Percentiles rank a stretch among this genome's conserved stretches.
phyloP scores from a whole-genome alignment of 2,113 vertebrate genomes.

The Casuarius casuarius region DNA sequence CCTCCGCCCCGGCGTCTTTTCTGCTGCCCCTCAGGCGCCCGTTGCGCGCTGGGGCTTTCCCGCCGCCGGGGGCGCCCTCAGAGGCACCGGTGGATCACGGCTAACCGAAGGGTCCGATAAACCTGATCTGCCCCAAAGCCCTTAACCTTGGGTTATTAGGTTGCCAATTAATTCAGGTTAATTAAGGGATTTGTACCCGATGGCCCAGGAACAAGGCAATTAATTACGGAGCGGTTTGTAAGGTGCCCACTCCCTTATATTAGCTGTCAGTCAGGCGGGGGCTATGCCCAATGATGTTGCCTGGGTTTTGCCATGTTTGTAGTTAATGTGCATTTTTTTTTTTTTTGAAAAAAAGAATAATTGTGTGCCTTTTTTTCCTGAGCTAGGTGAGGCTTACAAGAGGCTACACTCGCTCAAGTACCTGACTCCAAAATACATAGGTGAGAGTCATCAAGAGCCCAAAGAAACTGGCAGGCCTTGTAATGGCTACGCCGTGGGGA shows the following conservation, averaged over 20 bases:
- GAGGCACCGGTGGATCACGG: fast-evolving
- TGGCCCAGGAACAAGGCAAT: background rate
- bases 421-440: background rate
- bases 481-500: fast-evolving
- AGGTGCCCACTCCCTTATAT: background rate
- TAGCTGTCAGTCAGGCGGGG: too few relatives aligned
- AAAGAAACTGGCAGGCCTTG: background rate
- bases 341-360: too few relatives aligned
- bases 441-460: too few relatives aligned
- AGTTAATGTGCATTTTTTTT: background rate
- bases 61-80: background rate
- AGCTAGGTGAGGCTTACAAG: background rate
- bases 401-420: background rate
- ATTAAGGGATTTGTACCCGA: background rate
- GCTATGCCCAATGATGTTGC: fast-evolving
- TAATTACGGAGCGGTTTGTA: background rate
- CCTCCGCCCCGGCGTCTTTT: background rate
- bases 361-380: background rate
- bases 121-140: too few relatives aligned
- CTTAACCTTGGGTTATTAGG: background rate
- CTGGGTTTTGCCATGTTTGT: background rate
- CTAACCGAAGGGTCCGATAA: background rate
- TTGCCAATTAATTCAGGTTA: background rate
- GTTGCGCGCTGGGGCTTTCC: background rate
- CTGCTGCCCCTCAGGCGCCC: background rate